Evolutionary conservation across 2,113 vertebrate species (phyloP), one percentile per base, ranked within the genome.

Genomic region (Albula goreensis): DNA sequence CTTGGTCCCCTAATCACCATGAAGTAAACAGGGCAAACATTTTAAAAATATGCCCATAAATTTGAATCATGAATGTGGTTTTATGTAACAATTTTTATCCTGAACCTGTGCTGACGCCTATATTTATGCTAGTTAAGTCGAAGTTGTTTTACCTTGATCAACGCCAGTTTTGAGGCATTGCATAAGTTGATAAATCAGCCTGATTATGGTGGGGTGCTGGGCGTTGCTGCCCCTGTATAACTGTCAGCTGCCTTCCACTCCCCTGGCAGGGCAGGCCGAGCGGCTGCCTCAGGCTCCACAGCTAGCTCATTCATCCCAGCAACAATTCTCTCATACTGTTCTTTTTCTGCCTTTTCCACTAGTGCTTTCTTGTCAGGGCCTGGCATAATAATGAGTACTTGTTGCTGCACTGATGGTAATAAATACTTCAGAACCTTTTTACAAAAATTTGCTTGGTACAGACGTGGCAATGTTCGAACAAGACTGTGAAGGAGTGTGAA

Each of bases 391-490:
- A 80, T 50, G 22, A 57, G 41, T 48, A 3, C 4, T n/a, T 57
- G 53, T 53, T 63, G 81, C 48, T 63, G 63, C 2, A 15, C 41
- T 83, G 5, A 81, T n/a, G 78, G 80, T 60, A 83, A 82, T 82
- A 60, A 57, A 82, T 82, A 60, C 25, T 48, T 82, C 53, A 60
- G 50, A 56, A 25, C 4, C 13, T 56, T 82, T 56, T 82, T 82
- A 51, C n/a, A 82, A 5, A 82, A 81, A 8, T 19, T 15, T 50
- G 79, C 49, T 50, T 70, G 63, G 17, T 41, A 51, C 49, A 50
- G 19, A 51, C 22, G 7, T 80, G 12, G 22, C n/a, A 50, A n/a
- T 52, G 50, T 52, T 22, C 10, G 51, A 2, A 81, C 50, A 52
- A 52, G 80, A 25, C 80, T 9, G 12, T 81, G 50, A 13, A 53